phyloP scores from a whole-genome alignment of 1,140 invertebrate species.

The Palaemon carinicauda region DNA sequence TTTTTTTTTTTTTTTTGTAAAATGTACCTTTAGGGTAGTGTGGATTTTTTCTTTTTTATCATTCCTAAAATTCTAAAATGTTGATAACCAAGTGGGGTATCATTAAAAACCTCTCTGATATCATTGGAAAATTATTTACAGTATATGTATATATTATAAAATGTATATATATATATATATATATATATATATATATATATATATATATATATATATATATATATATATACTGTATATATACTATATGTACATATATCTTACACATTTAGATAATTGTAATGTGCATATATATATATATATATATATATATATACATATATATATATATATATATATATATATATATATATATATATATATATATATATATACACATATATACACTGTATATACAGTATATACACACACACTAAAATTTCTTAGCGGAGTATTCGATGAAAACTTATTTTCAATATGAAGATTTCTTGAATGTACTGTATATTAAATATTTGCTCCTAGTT shows the following conservation, averaged over 20 bases:
- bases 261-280: too few relatives aligned
- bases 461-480: too few relatives aligned
- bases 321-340: conserved; percentile 4
- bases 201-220: background rate
- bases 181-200: background rate
- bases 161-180: background rate
- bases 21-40: too few relatives aligned
- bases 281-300: background rate
- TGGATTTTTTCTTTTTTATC: too few relatives aligned
- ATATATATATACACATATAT: background rate
- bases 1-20: too few relatives aligned
- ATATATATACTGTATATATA: background rate
- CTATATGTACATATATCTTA: too few relatives aligned
- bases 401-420: background rate
- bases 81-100: background rate
- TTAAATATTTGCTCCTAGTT: too few relatives aligned
- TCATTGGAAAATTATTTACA: too few relatives aligned
- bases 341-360: background rate
- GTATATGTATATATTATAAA: background rate
- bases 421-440: background rate
- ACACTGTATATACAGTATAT: background rate
- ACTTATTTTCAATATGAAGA: background rate
- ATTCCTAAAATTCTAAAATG: too few relatives aligned
- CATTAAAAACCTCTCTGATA: too few relatives aligned
- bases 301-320: background rate